Evolutionary conservation across 2,888 invertebrate genomes (phyloP), one percentile per base, ranked within the genome.

Genomic region (Eupithecia centaureata): DNA sequence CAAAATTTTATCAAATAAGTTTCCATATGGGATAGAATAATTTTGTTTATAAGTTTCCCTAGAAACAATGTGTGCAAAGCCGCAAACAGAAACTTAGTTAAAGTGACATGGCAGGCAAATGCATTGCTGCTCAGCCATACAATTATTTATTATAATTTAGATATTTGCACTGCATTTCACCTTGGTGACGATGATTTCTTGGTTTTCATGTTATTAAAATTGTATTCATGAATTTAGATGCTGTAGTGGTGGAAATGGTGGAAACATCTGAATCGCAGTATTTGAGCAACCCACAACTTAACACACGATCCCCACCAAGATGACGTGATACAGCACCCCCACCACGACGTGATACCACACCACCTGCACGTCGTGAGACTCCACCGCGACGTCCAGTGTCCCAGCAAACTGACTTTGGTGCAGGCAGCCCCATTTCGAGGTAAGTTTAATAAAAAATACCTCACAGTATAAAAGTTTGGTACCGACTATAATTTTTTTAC

Each of bases 321-420:
- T 10, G 35, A 5, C 5, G 8, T 10, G 8, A 3, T 35, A 2
- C 35, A 51, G 22, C 51, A 51, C 25, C 2, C 51, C 51, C 47
- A 47, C 47, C 47, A 47, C 47, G 47, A 3, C 22, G 47, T 47
- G 47, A 47, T 12, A 47, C 47, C 2, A 8, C 47, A 47, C 47
- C 47, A 47, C 47, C 1, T 22, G 10, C 22, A 42, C 18, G 18
- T 12, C 42, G 5, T n/a, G 47, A 51, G 0, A 51, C 13, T 13
- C 12, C 51, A 47, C 47, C 47, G 22, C 47, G 22, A 0, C 47
- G 51, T 51, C 51, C 51, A 51, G 0, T 51, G 51, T 51, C 51
- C 51, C 51, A 51, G 51, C 51, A 13, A 51, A 25, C 25, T 51
- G 51, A 51, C 51, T 51, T 51, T 25, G 51, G 51, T 25, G 51